phyloP scores from a whole-genome alignment of 2,113 vertebrate species.

The Suricata suricatta region DNA sequence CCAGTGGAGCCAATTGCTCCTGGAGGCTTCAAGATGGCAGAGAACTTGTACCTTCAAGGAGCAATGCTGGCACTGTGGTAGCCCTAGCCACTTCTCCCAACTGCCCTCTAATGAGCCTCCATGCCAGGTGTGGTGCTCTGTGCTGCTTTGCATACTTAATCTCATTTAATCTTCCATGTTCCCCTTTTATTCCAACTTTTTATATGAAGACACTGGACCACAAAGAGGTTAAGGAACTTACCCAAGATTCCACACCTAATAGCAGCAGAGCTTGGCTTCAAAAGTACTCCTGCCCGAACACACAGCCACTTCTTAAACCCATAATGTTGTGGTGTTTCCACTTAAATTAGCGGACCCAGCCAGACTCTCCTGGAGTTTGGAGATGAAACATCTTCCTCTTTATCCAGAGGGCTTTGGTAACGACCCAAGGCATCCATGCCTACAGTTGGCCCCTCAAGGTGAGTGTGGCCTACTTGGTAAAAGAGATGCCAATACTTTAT shows the following conservation, averaged over 20 bases:
- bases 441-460: neutral
- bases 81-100: neutral
- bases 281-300: neutral
- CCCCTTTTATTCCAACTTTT: neutral
- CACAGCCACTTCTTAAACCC: neutral
- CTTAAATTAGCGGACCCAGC: neutral
- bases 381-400: neutral
- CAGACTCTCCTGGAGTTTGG: neutral
- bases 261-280: neutral
- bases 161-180: neutral
- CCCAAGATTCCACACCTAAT: neutral
- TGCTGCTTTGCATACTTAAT: neutral
- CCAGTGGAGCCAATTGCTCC: neutral
- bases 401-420: conserved; percentile 7
- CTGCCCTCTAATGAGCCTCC: neutral
- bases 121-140: neutral
- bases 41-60: neutral
- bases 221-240: neutral
- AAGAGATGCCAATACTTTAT: neutral
- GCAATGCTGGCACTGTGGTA: neutral
- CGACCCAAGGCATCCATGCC: neutral
- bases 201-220: neutral
- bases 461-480: neutral
- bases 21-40: neutral
- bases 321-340: neutral